Conservation (phyloP, 2,888 invertebrate genomes). For the Luperina nickerlii region DNA sequence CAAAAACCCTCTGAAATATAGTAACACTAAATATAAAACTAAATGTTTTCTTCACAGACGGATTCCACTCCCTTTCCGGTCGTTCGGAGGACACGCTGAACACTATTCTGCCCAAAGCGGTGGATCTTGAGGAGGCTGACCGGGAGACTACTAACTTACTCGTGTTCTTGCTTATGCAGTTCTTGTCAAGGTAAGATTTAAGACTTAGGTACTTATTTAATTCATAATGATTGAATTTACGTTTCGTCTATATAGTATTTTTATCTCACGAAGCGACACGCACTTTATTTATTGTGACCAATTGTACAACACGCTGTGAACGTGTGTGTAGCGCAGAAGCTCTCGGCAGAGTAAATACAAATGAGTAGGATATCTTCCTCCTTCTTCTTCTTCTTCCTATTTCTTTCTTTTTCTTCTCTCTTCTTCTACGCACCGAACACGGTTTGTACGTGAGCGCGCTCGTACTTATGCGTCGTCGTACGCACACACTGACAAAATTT, state of each 20-base stretch:
- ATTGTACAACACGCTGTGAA: background rate
- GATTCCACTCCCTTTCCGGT: conserved; percentile 94
- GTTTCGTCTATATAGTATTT: background rate
- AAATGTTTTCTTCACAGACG: conserved; percentile 69
- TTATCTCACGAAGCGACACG: background rate
- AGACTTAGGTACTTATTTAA: background rate
- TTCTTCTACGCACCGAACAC: too few relatives aligned
- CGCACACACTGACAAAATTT: too few relatives aligned
- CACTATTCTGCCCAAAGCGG: conserved; percentile 95
- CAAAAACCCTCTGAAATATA: background rate
- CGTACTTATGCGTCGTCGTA: too few relatives aligned
- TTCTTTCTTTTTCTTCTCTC: too few relatives aligned
- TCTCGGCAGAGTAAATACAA: too few relatives aligned
- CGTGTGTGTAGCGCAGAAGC: background rate
- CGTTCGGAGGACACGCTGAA: conserved; percentile 94
- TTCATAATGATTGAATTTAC: background rate
- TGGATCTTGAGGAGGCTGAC: conserved; percentile 98
- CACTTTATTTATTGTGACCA: background rate
- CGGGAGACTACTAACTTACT: conserved; percentile 98
- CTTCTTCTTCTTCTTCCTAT: too few relatives aligned
- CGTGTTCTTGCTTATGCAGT: conserved; percentile 99
- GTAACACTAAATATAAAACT: background rate
- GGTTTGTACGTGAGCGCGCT: too few relatives aligned
- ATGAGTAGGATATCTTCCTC: too few relatives aligned
- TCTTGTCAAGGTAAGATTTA: conserved; percentile 92